phyloP scores from a whole-genome alignment of 2,797 vertebrate genomes.

The Gallinago stenura region DNA sequence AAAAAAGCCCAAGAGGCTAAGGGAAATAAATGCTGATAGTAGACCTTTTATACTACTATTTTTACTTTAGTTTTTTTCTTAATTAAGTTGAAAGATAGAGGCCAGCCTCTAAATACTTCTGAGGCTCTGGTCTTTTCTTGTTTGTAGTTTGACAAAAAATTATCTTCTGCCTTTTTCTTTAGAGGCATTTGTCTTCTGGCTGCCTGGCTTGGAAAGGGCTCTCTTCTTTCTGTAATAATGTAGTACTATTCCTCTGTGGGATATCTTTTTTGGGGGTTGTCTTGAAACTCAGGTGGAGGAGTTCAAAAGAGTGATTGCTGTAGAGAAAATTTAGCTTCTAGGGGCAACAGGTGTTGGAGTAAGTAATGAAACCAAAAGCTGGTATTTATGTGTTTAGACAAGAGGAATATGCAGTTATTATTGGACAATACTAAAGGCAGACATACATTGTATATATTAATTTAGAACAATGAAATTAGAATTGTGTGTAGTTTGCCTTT shows the following conservation, averaged over 20 bases:
- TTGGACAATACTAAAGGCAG: not conserved
- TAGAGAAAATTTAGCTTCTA: not conserved
- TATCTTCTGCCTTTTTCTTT: not conserved
- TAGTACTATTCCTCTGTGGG: not conserved
- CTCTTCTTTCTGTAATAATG: not conserved
- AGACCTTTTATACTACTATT: not conserved
- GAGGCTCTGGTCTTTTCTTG: not conserved
- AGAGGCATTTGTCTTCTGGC: not conserved
- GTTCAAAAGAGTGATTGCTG: not conserved
- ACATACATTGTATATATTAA: not conserved
- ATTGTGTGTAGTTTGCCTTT: not conserved
- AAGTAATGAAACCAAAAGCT: not conserved
- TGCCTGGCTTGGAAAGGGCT: not conserved
- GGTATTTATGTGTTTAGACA: not conserved
- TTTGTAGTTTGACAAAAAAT: not conserved
- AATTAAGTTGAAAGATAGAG: not conserved
- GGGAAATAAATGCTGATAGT: not conserved
- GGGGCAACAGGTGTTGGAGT: not conserved
- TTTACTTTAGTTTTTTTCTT: not conserved
- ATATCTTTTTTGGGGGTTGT: not conserved
- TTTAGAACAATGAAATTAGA: not conserved
- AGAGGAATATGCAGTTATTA: not conserved
- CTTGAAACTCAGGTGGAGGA: not conserved
- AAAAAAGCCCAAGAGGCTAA: rapidly evolving
- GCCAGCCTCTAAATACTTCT: not conserved